Conservation (phyloP, 2,888 invertebrate genomes). For the Melieria picta region DNA sequence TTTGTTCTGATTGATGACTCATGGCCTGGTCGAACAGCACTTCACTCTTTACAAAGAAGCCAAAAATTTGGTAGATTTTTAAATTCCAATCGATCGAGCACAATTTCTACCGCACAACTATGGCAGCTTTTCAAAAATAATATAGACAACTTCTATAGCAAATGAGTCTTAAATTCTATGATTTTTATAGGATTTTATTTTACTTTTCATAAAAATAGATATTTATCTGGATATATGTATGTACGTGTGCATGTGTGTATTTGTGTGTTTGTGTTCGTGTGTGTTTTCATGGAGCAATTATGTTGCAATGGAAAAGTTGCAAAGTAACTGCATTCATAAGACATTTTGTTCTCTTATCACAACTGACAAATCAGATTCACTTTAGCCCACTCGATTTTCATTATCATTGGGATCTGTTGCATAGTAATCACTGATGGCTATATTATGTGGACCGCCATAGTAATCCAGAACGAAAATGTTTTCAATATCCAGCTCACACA, state of each 20-base stretch:
- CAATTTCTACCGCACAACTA: no score
- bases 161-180: neutral
- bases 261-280: neutral
- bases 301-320: neutral
- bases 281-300: neutral
- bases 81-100: no score
- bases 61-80: no score
- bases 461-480: constrained; percentile 81
- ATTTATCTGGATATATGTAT: neutral
- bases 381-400: neutral
- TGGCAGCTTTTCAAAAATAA: no score
- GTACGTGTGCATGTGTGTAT: neutral
- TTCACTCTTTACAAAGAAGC: no score
- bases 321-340: neutral
- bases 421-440: constrained; percentile 53
- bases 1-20: no score
- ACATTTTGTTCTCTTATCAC: no score
- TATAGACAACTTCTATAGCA: neutral
- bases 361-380: no score
- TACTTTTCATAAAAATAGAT: neutral
- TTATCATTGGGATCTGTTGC: constrained; percentile 41
- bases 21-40: no score
- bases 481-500: constrained; percentile 79
- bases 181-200: neutral
- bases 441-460: constrained; percentile 78